phyloP scores from a whole-genome alignment of 2,113 vertebrate species.

The Plecotus auritus region DNA sequence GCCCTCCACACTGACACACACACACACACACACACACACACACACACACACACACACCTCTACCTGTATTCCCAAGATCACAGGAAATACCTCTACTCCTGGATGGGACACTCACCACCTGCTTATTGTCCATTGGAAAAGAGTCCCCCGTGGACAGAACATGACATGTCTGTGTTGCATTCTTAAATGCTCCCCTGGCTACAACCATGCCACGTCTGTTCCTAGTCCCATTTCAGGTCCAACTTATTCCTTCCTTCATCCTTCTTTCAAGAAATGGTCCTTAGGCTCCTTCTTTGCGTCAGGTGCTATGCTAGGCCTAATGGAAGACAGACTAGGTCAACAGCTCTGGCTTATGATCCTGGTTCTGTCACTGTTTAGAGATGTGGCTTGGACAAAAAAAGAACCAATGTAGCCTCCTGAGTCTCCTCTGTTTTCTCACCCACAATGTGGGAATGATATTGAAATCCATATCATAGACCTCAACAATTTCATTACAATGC shows the following conservation, averaged over 20 bases:
- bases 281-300: neutral
- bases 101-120: neutral
- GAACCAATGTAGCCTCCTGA: neutral
- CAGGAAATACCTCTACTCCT: neutral
- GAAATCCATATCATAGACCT: neutral
- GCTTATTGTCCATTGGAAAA: neutral
- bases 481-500: neutral
- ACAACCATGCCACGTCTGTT: neutral
- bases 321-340: neutral
- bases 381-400: neutral
- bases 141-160: neutral
- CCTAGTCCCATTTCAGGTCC: neutral
- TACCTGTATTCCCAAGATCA: neutral
- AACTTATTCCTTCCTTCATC: neutral
- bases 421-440: neutral
- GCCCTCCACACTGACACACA: neutral
- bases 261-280: neutral
- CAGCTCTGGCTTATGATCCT: neutral
- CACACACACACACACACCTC: neutral
- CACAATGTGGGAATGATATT: neutral
- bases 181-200: neutral
- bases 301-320: neutral
- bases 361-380: neutral
- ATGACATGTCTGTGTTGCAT: neutral
- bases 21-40: neutral